phyloP scores from a whole-genome alignment of 2,113 vertebrate species.

The Chlamydotis undulata region DNA sequence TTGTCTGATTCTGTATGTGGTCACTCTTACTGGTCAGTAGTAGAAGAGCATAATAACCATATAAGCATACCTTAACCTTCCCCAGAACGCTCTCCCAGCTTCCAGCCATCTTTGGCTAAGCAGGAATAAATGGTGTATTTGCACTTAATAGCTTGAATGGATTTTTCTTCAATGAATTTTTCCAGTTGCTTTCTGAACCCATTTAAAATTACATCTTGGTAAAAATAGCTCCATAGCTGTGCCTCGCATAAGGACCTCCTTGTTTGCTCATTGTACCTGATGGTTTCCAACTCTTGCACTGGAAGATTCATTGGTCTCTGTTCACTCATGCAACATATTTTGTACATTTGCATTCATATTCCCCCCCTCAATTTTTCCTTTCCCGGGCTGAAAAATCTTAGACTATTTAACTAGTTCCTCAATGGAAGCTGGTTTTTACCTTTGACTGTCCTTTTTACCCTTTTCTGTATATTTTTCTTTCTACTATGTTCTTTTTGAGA shows the following conservation, averaged over 20 bases:
- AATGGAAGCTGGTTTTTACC: neutral
- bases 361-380: neutral
- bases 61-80: neutral
- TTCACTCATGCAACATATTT: neutral
- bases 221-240: neutral
- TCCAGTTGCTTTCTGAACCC: neutral
- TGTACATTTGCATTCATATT: neutral
- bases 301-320: neutral
- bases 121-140: neutral
- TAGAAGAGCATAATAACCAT: neutral
- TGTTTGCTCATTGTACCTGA: neutral
- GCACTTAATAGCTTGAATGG: neutral
- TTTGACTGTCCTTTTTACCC: neutral
- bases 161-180: neutral
- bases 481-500: neutral
- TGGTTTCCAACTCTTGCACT: neutral
- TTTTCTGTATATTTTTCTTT: neutral
- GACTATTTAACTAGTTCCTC: neutral
- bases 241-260: neutral
- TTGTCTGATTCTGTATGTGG: neutral
- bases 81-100: neutral
- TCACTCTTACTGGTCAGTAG: neutral
- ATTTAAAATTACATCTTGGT: neutral
- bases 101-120: neutral
- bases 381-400: neutral